These are phyloP conservation scores for Empis stercorea DNA, from an alignment of 2,888 invertebrate species.

Conservation along the genomic window DNA sequence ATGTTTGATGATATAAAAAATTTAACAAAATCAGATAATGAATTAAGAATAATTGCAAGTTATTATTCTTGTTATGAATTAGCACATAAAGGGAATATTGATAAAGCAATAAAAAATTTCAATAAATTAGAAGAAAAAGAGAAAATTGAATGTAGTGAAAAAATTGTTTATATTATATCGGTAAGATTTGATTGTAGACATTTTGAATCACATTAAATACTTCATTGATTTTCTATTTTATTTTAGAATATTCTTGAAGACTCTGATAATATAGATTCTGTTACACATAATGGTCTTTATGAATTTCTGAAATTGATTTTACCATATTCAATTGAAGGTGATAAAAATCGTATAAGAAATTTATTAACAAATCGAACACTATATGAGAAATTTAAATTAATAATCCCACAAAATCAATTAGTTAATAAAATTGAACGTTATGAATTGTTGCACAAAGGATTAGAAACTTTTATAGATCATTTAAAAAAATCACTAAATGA, in stretches of 20 bases:
- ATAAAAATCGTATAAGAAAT: slow-evolving; percentile 18
- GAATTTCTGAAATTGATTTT: slow-evolving; percentile 28
- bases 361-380: slow-evolving; percentile 24
- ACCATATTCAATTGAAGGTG: slow-evolving; percentile 14
- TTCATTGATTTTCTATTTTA: background rate
- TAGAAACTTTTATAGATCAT: slow-evolving; percentile 19
- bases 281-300: slow-evolving; percentile 21
- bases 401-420: slow-evolving; percentile 17
- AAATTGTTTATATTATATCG: slow-evolving; percentile 23
- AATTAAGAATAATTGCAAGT: slow-evolving; percentile 26
- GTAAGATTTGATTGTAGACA: slow-evolving; percentile 16
- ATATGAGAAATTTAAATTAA: slow-evolving; percentile 20
- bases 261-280: slow-evolving; percentile 10
- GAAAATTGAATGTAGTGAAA: slow-evolving; percentile 17
- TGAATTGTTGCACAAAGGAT: slow-evolving; percentile 21
- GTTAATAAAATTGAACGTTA: slow-evolving; percentile 16
- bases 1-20: slow-evolving; percentile 30
- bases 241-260: slow-evolving; percentile 18
- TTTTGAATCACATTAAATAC: too few species aligned
- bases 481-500: slow-evolving; percentile 7
- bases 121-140: slow-evolving; percentile 21
- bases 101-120: slow-evolving; percentile 25
- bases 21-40: slow-evolving; percentile 28
- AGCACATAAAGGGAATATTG: slow-evolving; percentile 26
- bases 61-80: slow-evolving; percentile 32